Base-by-base conservation (phyloP, 2,888 invertebrate species). In the Macrosiphum euphorbiae region DNA sequence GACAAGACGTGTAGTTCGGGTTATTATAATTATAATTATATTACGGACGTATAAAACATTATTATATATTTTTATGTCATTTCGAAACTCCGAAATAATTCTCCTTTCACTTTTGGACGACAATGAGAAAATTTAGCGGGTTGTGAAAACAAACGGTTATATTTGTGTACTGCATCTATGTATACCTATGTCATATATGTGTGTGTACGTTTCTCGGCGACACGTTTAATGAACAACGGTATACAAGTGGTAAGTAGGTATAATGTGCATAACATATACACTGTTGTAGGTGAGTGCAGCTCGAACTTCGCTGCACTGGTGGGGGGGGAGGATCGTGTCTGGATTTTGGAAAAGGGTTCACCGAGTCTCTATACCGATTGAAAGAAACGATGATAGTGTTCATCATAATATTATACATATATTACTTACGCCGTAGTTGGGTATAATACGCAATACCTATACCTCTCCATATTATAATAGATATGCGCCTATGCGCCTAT, bases 91-190 rank as follows among this genome's bases (percentile, higher is more conserved):
- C 2, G n/a, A 35, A 50, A 78, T 78, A 47, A 50, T 50, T n/a
- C 11, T 90, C 90, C 50, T 90, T 78, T 90, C 90, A 35, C 67
- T 90, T 90, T 90, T 26, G 5, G 50, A n/a, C 41, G 61, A 67
- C 47, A 90, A 47, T 50, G 35, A 78, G 90, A 78, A 78, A 90
- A 90, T 67, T 78, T 13, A 78, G 35, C 35, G 16, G n/a, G 47
- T 50, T 78, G 50, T 90, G 90, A 78, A 90, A 90, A 90, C 50
- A 26, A 35, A n/a, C 55, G 35, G 3, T 41, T 88, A 78, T 88
- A 78, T 78, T 78, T 78, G 78, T 78, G 3, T 55, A 88, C 35
- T 10, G 26, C 55, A 41, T 28, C 55, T 55, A 55, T 55, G 20
- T 24, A 20, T 55, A 55, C 11, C 11, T 52, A 55, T 52, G 20